phyloP scores from a whole-genome alignment of 2,888 invertebrate genomes.

The Clostera curtula region DNA sequence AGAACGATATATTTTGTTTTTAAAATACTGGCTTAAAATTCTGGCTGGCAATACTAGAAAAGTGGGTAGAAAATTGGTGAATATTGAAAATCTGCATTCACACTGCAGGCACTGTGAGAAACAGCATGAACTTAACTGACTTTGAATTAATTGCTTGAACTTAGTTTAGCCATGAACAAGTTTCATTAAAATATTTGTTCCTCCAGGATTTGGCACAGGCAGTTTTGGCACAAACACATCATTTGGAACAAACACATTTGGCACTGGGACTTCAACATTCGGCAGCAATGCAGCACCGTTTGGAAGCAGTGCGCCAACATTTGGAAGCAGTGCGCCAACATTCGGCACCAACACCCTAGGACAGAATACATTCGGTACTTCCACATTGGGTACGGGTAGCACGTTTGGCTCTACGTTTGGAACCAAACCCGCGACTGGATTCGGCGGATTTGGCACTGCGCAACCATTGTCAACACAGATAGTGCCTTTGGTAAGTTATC shows the following conservation, averaged over 20 bases:
- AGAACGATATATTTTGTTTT: too few relatives aligned
- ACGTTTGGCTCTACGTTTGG: slow-evolving; percentile 65
- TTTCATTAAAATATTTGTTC: not conserved
- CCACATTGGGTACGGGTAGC: slow-evolving; percentile 48
- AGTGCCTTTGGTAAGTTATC: slow-evolving; percentile 44
- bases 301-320: slow-evolving; percentile 23
- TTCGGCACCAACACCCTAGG: slow-evolving; percentile 51
- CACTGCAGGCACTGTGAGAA: too few relatives aligned
- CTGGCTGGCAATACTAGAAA: too few relatives aligned
- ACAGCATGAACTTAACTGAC: too few relatives aligned
- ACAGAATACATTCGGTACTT: slow-evolving; percentile 34
- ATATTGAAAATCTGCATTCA: too few relatives aligned
- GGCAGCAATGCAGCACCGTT: too few relatives aligned
- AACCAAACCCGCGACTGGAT: slow-evolving; percentile 55
- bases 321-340: slow-evolving; percentile 47
- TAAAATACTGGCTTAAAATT: too few relatives aligned
- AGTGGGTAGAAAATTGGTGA: too few relatives aligned
- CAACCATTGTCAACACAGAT: slow-evolving; percentile 59
- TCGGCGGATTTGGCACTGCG: slow-evolving; percentile 61
- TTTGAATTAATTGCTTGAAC: too few relatives aligned
- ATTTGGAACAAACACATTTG: slow-evolving; percentile 46
- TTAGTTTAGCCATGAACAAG: too few relatives aligned
- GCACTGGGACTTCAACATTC: too few relatives aligned
- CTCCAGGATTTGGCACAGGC: slow-evolving; percentile 32
- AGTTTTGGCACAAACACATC: slow-evolving; percentile 39